Evolutionary conservation across 2,113 vertebrate genomes (phyloP).

Genomic region (Embiotoca jacksoni): DNA sequence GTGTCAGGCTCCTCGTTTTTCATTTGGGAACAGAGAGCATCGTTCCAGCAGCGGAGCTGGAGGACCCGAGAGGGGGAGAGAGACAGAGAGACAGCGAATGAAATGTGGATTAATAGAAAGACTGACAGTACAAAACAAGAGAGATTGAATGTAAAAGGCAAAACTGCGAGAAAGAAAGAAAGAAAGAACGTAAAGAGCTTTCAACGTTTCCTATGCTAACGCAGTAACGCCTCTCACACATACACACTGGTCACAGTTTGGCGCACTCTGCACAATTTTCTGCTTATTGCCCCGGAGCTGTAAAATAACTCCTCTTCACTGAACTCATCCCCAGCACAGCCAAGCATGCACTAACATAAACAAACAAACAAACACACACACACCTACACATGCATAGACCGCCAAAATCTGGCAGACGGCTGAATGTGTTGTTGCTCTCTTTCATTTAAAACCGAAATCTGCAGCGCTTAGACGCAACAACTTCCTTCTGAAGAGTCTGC

Average conservation of each 20-base stretch:
- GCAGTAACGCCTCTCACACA: constrained; percentile 12
- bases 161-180: constrained; percentile 7
- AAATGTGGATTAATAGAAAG: constrained; percentile 40
- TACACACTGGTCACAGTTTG: constrained; percentile 37
- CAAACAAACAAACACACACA: constrained; percentile 65
- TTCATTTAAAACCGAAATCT: constrained; percentile 52
- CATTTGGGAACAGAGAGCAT: constrained; percentile 25
- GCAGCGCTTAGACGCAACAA: constrained; percentile 20
- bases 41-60: background rate
- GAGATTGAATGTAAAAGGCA: background rate
- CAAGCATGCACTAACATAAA: constrained; percentile 43
- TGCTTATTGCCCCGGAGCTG: constrained; percentile 50
- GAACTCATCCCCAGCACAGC: constrained; percentile 43
- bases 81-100: background rate
- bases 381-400: constrained; percentile 22
- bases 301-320: constrained; percentile 66
- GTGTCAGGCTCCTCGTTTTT: constrained; percentile 26
- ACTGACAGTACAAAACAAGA: constrained; percentile 18
- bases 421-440: constrained; percentile 25
- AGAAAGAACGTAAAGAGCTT: background rate
- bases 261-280: constrained; percentile 25
- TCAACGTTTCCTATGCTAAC: constrained; percentile 1
- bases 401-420: constrained; percentile 63
- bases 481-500: constrained; percentile 42
- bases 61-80: constrained; percentile 1